Evolutionary conservation across 2,113 vertebrate genomes (phyloP), one percentile per base, ranked within the genome.

Genomic region (Otolemur garnettii): DNA sequence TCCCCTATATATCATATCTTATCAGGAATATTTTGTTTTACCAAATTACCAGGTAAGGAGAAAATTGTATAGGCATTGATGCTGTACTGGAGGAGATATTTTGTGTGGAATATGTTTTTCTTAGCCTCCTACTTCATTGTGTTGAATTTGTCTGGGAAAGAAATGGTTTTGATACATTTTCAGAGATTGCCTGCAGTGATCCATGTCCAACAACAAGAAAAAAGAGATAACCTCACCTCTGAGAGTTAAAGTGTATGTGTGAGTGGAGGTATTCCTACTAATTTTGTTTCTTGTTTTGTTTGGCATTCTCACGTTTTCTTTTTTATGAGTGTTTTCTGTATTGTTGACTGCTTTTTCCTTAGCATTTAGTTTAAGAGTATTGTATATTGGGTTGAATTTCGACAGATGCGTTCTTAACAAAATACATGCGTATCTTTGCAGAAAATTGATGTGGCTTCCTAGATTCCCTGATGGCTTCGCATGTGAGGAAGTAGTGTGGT

Each of bases 341-440:
- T 78, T 22, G 57, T 75, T 92, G 35, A 42, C n/a, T 87, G 84
- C 92, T 82, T 33, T 87, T 64, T 92, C 45, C 69, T 88, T 71
- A 33, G 57, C n/a, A 78, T 78, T 79, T 88, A 78, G 33, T 80
- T 93, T 77, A 90, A 69, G 69, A 79, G 11, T 62, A 88, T 94
- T 90, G 26, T 53, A 60, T 62, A 28, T 66, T 72, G 30, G 38
- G 38, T 68, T 90, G n/a, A 68, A 33, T 93, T 89, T 85, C 89
- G n/a, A 55, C 80, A 42, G 21, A 38, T 86, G 6, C 85, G 60
- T 59, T 89, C 59, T 91, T 75, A 7, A 69, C 45, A 60, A 77
- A 82, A 30, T 75, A 30, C 7, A 9, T 10, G 8, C 53, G 24
- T 17, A 42, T 53, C 74, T 66, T 2, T 79, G 33, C 12, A 79